Evolutionary conservation across 2,797 vertebrate genomes (phyloP).

Genomic region (Myoxocephalus aenaeus): DNA sequence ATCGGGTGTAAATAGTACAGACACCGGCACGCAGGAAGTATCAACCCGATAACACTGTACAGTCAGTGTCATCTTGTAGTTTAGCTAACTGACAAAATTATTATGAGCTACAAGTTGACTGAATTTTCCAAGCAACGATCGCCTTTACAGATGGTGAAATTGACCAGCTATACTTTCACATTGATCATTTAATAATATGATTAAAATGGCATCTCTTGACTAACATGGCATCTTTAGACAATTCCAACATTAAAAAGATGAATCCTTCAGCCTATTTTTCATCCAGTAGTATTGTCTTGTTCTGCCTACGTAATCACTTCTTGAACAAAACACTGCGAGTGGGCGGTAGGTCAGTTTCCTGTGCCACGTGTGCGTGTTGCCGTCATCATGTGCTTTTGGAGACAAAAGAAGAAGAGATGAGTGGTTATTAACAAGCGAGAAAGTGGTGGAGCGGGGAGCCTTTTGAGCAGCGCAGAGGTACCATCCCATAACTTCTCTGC

Average conservation of each 20-base stretch:
- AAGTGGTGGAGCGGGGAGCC: constrained; percentile 63
- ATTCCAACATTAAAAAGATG: not conserved
- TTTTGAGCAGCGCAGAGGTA: constrained; percentile 87
- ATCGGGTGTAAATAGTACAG: not conserved
- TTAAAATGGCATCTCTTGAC: not conserved
- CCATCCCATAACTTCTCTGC: constrained; percentile 92
- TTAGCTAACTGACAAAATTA: not conserved
- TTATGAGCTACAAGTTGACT: not conserved
- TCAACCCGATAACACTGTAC: not conserved
- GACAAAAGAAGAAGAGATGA: constrained; percentile 48
- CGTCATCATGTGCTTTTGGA: constrained; percentile 17
- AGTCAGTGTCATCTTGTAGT: not conserved
- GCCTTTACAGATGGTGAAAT: not conserved
- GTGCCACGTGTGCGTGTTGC: constrained; percentile 8
- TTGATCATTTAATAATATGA: not conserved
- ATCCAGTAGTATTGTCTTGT: not conserved
- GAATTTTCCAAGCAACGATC: not conserved
- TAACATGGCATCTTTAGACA: not conserved
- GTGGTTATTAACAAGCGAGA: constrained; percentile 64
- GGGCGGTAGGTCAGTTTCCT: constrained; percentile 24
- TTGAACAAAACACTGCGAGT: not conserved
- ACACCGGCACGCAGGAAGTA: not conserved
- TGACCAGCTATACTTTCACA: not conserved
- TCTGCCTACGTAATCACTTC: constrained; percentile 1
- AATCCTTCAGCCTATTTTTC: not conserved